A percentile compares a stretch with the other conserved stretches of the same genome.
These are phyloP conservation scores for Hippoglossus stenolepis DNA, from an alignment of 2,113 vertebrate species.

Conservation along the genomic window DNA sequence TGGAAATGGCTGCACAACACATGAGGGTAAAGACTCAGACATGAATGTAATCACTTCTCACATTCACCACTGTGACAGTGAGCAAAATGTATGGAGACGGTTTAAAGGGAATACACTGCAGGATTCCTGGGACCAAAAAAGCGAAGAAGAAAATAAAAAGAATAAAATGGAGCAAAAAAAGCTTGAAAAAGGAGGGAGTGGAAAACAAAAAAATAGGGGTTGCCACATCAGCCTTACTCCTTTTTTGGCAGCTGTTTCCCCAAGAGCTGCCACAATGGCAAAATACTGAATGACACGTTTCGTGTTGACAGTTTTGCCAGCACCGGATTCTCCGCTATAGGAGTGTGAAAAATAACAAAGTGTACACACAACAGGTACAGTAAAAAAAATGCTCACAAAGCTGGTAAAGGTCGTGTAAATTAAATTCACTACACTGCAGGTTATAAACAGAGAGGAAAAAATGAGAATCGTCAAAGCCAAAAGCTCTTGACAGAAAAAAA, in stretches of 20 bases:
- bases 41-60: constrained; percentile 59
- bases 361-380: constrained; percentile 60
- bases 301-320: constrained; percentile 99
- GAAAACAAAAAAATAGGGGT: constrained; percentile 68
- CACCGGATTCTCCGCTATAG: constrained; percentile 96
- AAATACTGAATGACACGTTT: constrained; percentile 99
- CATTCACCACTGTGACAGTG: constrained; percentile 57
- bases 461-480: constrained; percentile 9
- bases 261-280: constrained; percentile 96
- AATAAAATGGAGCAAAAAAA: constrained; percentile 52
- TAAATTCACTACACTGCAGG: constrained; percentile 2
- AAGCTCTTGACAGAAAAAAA: constrained; percentile 2
- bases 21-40: constrained; percentile 59
- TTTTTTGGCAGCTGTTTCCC: constrained; percentile 90
- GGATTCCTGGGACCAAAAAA: constrained; percentile 58
- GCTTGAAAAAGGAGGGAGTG: constrained; percentile 52
- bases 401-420: constrained; percentile 18
- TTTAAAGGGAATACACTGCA: constrained; percentile 57
- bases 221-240: constrained; percentile 81
- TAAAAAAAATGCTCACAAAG: constrained; percentile 53
- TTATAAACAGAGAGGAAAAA: constrained; percentile 23
- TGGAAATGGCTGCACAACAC: constrained; percentile 57
- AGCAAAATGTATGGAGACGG: constrained; percentile 58
- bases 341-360: constrained; percentile 82
- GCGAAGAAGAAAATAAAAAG: constrained; percentile 34